Base-by-base conservation (phyloP, 2,113 vertebrate genomes). In the Fregetta grallaria region DNA sequence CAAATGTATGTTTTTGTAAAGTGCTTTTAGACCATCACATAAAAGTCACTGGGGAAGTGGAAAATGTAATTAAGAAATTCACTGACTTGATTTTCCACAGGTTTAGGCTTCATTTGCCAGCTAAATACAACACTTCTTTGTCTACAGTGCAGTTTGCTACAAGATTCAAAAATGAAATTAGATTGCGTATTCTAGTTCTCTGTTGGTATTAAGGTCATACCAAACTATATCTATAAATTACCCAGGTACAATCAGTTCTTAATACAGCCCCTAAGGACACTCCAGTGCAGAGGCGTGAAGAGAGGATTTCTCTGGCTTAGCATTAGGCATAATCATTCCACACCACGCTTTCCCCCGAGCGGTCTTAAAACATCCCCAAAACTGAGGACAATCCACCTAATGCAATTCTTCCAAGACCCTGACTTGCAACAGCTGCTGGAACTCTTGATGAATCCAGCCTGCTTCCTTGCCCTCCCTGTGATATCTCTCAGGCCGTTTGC, bases 101-200 rank as follows among this genome's bases (percentile, higher is more conserved):
- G 77, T 97, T 97, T 96, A 94, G 58, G 80, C 94, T 86, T 97
- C 76, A 95, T 96, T 97, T 97, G 45, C 88, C 55, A 76, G 83
- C 94, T 96, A 94, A 96, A 96, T 81, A 81, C 65, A 91, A 82
- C 66, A 30, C 17, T 94, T 89, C 86, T 96, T 95, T 94, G 84
- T 97, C 96, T 94, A 87, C 50, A 91, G 77, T 9, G 1, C 89
- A 89, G 73, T 82, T 73, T 91, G 71, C 30, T 85, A 91, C 92
- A 91, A 85, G 87, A 96, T 77, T 90, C 58, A 89, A 92, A 92
- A 96, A 95, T 97, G 73, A 96, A 96, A 97, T 97, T 97, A 96
- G 62, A 95, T 92, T 91, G 83, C 74, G 13, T 87, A 95, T 94
- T 94, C 80, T 94, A 96, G 91, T 87, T 97, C 94, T 96, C 80